These are phyloP conservation scores for Chelon labrosus DNA, from an alignment of 2,797 vertebrate species.

Conservation along the genomic window DNA sequence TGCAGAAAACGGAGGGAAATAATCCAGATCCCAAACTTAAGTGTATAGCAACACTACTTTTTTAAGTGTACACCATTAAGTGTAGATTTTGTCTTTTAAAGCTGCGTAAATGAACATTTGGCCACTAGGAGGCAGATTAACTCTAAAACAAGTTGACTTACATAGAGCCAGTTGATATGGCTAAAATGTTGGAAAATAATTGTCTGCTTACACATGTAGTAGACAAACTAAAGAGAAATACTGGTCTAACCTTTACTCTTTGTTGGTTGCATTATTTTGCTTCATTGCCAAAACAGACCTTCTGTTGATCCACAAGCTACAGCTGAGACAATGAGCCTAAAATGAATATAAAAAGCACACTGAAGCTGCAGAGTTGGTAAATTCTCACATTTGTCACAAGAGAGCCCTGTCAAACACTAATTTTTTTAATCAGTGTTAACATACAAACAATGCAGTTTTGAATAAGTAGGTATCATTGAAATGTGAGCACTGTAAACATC, in stretches of 20 bases:
- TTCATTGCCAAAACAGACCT: too few species aligned
- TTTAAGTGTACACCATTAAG: not conserved
- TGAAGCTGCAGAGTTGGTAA: too few species aligned
- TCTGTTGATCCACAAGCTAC: too few species aligned
- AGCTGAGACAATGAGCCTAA: too few species aligned
- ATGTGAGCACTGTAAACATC: not conserved
- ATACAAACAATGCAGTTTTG: not conserved
- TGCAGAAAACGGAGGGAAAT: accelerated
- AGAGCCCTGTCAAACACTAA: not conserved
- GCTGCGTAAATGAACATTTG: too few species aligned
- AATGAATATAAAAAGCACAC: too few species aligned
- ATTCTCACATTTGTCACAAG: too few species aligned
- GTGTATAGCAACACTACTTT: too few species aligned
- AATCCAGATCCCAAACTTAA: not conserved
- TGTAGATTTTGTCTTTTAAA: not conserved
- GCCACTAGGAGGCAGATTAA: too few species aligned
- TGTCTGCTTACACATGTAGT: not conserved
- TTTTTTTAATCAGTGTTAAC: not conserved
- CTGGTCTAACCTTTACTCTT: not conserved
- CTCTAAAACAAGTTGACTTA: too few species aligned
- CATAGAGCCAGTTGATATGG: not conserved
- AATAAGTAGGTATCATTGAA: not conserved
- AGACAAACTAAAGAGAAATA: not conserved
- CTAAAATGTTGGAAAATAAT: not conserved
- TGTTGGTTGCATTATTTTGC: not conserved